Percentiles rank a stretch among this genome's conserved stretches.
phyloP scores from a whole-genome alignment of 2,888 invertebrate genomes.

The Synergus itoensis region DNA sequence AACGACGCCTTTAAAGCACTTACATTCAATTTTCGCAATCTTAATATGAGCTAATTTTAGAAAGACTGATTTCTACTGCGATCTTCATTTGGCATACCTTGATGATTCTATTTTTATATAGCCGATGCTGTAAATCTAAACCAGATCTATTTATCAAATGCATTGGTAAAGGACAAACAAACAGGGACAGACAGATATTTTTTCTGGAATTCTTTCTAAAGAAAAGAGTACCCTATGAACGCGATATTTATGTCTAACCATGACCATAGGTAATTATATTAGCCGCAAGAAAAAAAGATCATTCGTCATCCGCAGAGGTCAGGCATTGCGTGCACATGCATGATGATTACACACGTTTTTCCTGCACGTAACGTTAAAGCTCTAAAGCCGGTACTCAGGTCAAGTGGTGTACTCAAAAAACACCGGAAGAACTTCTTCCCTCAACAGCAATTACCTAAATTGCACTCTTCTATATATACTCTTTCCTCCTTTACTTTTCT shows the following conservation, averaged over 20 bases:
- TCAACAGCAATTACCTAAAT: background rate
- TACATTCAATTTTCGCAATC: background rate
- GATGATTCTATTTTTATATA: background rate
- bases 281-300: background rate
- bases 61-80: background rate
- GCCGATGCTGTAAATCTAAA: too few species aligned
- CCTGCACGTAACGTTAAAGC: background rate
- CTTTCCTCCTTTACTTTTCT: background rate
- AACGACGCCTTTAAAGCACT: background rate
- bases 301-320: background rate
- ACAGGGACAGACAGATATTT: background rate
- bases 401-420: slow-evolving; percentile 7
- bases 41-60: background rate
- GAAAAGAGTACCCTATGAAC: background rate
- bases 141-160: too few species aligned
- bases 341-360: background rate
- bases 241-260: background rate
- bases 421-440: slow-evolving; percentile 7
- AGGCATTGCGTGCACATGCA: slow-evolving; percentile 2
- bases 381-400: background rate
- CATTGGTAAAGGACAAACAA: too few species aligned
- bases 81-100: background rate
- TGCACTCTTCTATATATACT: background rate
- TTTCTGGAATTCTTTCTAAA: background rate
- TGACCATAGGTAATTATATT: slow-evolving; percentile 7